phyloP scores from a whole-genome alignment of 30 jellyfish, hydroid and myxozoan species.

The Clytia hemisphaerica region DNA sequence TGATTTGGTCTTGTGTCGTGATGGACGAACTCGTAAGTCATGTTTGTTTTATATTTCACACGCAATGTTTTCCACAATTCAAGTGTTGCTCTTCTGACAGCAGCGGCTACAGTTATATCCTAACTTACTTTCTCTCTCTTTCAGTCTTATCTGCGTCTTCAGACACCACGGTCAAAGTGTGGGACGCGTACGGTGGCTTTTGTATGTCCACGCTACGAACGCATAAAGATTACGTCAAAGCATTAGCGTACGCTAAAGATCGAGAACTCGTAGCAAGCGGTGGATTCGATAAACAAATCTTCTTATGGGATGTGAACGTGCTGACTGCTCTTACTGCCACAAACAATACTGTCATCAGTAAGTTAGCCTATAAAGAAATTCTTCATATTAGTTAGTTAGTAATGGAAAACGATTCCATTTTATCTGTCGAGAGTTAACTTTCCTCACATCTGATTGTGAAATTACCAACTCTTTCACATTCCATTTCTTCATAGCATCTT shows the following conservation, averaged over 20 bases:
- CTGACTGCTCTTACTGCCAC: conserved; percentile 93
- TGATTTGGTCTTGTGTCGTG: conserved; percentile 77
- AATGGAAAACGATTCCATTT: not conserved
- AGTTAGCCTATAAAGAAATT: not conserved
- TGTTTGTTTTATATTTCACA: not conserved
- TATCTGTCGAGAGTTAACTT: too few relatives aligned
- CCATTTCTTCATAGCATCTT: conserved; percentile 58
- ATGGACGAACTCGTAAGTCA: conserved; percentile 86
- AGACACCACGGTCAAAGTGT: conserved; percentile 95
- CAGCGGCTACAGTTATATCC: not conserved
- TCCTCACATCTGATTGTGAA: too few relatives aligned
- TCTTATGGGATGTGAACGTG: conserved; percentile 97
- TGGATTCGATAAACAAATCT: conserved; percentile 89
- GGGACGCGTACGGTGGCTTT: conserved; percentile 97
- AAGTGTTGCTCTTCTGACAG: not conserved
- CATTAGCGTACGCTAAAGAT: conserved; percentile 94
- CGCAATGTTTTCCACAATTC: not conserved
- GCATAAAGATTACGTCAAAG: conserved; percentile 94
- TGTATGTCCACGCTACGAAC: conserved; percentile 99
- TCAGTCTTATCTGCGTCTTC: conserved; percentile 96
- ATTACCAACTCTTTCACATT: too few relatives aligned
- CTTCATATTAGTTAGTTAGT: not conserved
- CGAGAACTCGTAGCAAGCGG: conserved; percentile 97
- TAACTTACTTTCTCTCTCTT: not conserved
- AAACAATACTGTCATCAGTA: conserved; percentile 88